phyloP scores from a whole-genome alignment of 1,140 invertebrate species.

The Archivesica marissinica region DNA sequence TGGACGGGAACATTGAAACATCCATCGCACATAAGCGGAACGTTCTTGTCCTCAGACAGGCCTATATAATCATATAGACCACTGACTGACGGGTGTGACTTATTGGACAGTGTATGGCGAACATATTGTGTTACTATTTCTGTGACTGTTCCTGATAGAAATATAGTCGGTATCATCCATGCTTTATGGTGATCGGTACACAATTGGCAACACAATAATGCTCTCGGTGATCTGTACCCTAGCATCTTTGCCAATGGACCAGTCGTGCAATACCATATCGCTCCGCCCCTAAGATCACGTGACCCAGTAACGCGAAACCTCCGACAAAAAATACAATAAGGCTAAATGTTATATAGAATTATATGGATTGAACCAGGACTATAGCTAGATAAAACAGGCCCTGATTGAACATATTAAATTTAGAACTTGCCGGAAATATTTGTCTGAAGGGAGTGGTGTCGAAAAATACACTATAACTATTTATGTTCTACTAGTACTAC shows the following conservation, averaged over 20 bases:
- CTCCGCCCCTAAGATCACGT: no score
- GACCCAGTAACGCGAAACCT: no score
- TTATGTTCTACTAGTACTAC: no score
- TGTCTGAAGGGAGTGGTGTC: no score
- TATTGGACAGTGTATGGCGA: not conserved
- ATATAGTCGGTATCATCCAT: not conserved
- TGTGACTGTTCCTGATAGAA: not conserved
- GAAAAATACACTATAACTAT: no score
- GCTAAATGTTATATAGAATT: no score
- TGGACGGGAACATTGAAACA: not conserved
- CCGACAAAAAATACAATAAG: no score
- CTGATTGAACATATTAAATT: no score
- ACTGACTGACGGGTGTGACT: not conserved
- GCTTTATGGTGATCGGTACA: not conserved
- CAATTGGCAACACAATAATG: not conserved
- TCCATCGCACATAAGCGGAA: not conserved
- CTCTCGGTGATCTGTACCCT: not conserved
- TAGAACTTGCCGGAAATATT: no score
- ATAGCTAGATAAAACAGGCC: no score
- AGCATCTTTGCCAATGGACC: not conserved
- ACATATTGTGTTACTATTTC: not conserved
- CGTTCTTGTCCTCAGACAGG: not conserved
- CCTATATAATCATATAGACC: not conserved
- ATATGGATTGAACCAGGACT: no score
- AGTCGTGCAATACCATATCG: no score